Evolutionary conservation across 2,113 vertebrate species (phyloP).

Genomic region (Peromyscus leucopus): DNA sequence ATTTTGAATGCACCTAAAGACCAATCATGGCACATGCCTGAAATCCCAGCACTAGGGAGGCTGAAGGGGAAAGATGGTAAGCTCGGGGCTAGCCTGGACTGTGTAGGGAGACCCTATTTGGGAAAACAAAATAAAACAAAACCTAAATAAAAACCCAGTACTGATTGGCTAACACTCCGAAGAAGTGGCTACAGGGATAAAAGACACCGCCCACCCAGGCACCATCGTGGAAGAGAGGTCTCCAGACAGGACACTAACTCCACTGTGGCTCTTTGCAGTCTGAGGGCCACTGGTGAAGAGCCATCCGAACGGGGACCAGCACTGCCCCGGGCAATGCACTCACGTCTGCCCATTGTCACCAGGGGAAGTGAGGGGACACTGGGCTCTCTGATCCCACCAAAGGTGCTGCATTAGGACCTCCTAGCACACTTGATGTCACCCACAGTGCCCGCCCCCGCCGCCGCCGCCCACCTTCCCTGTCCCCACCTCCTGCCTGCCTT

Average conservation of each 20-base stretch:
- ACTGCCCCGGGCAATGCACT: background rate
- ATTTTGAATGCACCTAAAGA: background rate
- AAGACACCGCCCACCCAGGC: fast-evolving
- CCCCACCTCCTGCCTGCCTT: background rate
- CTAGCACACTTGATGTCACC: too few species aligned
- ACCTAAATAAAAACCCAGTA: background rate
- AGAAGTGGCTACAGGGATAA: background rate
- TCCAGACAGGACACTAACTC: background rate
- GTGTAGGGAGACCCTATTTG: background rate
- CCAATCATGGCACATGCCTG: background rate
- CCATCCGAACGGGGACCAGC: too few species aligned
- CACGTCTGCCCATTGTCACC: fast-evolving
- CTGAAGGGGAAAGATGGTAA: background rate
- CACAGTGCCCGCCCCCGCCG: background rate
- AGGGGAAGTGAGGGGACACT: background rate
- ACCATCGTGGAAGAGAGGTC: background rate
- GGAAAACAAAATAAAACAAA: background rate
- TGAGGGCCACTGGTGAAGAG: fast-evolving
- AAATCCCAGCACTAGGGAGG: background rate
- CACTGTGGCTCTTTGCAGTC: background rate
- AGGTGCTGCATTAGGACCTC: background rate
- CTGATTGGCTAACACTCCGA: fast-evolving
- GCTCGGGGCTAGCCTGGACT: background rate
- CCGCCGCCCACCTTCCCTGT: background rate
- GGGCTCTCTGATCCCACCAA: background rate